These are phyloP conservation scores for Cyclophora albipunctata DNA, from an alignment of 2,888 invertebrate species.

Conservation along the genomic window DNA sequence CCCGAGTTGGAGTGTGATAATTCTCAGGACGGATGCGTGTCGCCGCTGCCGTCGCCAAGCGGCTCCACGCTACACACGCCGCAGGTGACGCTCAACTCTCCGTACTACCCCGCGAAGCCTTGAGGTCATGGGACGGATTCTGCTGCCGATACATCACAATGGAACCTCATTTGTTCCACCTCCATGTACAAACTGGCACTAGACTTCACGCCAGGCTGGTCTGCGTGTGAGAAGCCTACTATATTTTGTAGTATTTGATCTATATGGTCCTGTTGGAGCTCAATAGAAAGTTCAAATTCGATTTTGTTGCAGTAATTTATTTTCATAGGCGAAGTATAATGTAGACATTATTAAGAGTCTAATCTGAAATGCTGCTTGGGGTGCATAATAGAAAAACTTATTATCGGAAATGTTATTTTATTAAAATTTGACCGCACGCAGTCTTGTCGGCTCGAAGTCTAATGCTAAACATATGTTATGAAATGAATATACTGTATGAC, in stretches of 20 bases:
- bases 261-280: too few species aligned
- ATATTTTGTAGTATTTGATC: neutral
- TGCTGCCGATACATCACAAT: slow-evolving; percentile 20
- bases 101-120: slow-evolving; percentile 43
- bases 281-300: too few species aligned
- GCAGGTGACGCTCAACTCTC: slow-evolving; percentile 45
- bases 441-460: too few species aligned
- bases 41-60: slow-evolving; percentile 36
- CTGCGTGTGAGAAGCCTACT: neutral
- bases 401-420: too few species aligned
- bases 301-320: too few species aligned
- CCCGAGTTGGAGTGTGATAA: slow-evolving; percentile 55
- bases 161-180: slow-evolving; percentile 4
- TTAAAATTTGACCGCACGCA: too few species aligned
- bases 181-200: too few species aligned
- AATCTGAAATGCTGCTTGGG: too few species aligned
- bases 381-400: too few species aligned
- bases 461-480: slow-evolving; percentile 3
- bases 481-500: neutral
- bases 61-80: slow-evolving; percentile 61
- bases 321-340: too few species aligned
- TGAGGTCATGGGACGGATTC: slow-evolving; percentile 26
- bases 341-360: too few species aligned
- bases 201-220: slow-evolving; percentile 5
- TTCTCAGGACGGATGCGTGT: slow-evolving; percentile 40